phyloP scores from a whole-genome alignment of 1,140 invertebrate species.

The Psix sp. region DNA sequence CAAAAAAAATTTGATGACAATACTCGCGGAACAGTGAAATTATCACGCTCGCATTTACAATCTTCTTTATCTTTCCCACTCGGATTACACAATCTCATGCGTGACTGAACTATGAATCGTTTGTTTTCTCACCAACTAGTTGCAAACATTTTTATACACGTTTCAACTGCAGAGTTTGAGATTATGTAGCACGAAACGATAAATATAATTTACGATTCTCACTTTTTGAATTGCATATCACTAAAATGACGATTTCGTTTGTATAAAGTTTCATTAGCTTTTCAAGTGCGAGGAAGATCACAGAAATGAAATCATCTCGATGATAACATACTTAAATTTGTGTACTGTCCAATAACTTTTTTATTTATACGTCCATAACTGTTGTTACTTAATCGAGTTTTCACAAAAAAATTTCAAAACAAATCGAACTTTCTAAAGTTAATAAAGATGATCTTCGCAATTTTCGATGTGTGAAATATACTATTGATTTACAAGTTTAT shows the following conservation, averaged over 20 bases:
- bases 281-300: no score
- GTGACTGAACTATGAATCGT: slow-evolving; percentile 47
- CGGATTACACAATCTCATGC: slow-evolving; percentile 35
- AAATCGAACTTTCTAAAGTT: slow-evolving; percentile 44
- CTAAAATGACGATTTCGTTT: slow-evolving; percentile 11
- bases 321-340: no score
- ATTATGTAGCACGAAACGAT: slow-evolving; percentile 22
- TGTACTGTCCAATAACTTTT: no score
- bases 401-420: slow-evolving; percentile 36
- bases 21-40: slow-evolving; percentile 33
- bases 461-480: slow-evolving; percentile 33
- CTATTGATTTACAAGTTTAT: slow-evolving; percentile 37
- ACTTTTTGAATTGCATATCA: slow-evolving; percentile 12
- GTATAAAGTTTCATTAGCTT: no score
- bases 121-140: slow-evolving; percentile 27
- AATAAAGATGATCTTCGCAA: slow-evolving; percentile 32
- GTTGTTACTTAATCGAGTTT: no score
- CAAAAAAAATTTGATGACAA: slow-evolving; percentile 31
- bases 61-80: slow-evolving; percentile 27
- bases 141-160: slow-evolving; percentile 24
- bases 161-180: slow-evolving; percentile 16
- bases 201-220: slow-evolving; percentile 30
- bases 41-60: slow-evolving; percentile 24
- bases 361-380: no score
- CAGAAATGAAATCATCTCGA: slow-evolving; percentile 1